These are phyloP conservation scores for Drosophila gaucha DNA, from an alignment of 2,888 invertebrate genomes.

Conservation along the genomic window DNA sequence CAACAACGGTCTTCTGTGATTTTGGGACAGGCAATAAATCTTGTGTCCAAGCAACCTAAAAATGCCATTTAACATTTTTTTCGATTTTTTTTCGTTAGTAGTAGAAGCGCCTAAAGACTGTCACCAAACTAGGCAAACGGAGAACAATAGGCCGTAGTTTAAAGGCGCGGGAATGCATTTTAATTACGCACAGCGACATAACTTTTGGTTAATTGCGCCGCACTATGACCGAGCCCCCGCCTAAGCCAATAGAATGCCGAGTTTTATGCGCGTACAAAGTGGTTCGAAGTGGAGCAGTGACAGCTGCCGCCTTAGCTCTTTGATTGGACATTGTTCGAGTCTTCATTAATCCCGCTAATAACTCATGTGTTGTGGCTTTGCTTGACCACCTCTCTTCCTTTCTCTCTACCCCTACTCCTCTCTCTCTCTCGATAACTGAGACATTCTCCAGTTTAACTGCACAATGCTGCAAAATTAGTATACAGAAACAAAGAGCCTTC, in stretches of 20 bases:
- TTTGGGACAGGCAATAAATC: conserved; percentile 82
- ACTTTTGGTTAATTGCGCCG: conserved; percentile 61
- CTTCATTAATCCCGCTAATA: conserved; percentile 41
- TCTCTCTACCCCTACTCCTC: not conserved
- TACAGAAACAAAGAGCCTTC: not conserved
- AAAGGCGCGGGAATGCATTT: conserved; percentile 57
- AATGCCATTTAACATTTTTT: conserved; percentile 71
- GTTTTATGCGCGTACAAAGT: conserved; percentile 49
- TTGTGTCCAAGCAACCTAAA: conserved; percentile 58
- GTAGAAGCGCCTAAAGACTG: conserved; percentile 43
- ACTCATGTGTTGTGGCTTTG: conserved; percentile 31
- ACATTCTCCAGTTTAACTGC: conserved; percentile 29
- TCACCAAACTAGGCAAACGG: conserved; percentile 18
- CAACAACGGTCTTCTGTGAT: conserved; percentile 66
- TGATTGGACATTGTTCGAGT: conserved; percentile 50
- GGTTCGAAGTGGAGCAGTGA: conserved; percentile 35
- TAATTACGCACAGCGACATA: conserved; percentile 74
- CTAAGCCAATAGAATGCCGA: conserved; percentile 27
- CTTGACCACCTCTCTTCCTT: not conserved
- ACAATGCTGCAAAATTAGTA: conserved; percentile 47
- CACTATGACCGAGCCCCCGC: conserved; percentile 12
- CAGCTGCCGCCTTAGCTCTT: conserved; percentile 32
- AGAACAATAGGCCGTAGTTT: conserved; percentile 76
- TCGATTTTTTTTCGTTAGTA: conserved; percentile 47
- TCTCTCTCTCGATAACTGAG: not conserved